Evolutionary conservation across 2,113 vertebrate genomes (phyloP).

Genomic region (Eleginops maclovinus): DNA sequence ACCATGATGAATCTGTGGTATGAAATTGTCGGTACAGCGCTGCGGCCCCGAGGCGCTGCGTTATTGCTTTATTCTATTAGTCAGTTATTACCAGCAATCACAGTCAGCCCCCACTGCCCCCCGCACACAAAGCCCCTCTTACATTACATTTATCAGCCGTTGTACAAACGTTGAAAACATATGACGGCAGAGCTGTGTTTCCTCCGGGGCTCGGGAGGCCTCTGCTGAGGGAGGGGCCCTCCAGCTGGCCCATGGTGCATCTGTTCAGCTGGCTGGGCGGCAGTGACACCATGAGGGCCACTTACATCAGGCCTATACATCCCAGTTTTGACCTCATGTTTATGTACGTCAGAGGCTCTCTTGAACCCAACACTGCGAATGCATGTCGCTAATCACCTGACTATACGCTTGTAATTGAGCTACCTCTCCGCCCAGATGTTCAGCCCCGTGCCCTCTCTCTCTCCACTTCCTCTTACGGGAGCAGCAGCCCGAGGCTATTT

Average conservation of each 20-base stretch:
- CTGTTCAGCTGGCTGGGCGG: constrained; percentile 79
- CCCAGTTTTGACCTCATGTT: constrained; percentile 37
- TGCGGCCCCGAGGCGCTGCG: constrained; percentile 79
- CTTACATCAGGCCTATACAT: constrained; percentile 59
- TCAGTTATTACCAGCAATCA: constrained; percentile 88
- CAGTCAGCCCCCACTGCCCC: constrained; percentile 76
- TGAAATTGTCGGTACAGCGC: constrained; percentile 83
- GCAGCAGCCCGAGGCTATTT: constrained; percentile 94
- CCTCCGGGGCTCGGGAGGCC: constrained; percentile 70
- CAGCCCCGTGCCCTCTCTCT: constrained; percentile 78
- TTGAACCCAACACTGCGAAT: constrained; percentile 30
- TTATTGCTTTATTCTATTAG: constrained; percentile 90
- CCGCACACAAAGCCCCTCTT: constrained; percentile 78
- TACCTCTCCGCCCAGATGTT: constrained; percentile 75
- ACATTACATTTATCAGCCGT: constrained; percentile 86
- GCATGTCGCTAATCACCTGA: constrained; percentile 66
- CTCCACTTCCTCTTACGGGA: constrained; percentile 86
- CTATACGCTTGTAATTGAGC: constrained; percentile 57
- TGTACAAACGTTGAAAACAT: constrained; percentile 85
- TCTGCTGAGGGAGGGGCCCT: constrained; percentile 65
- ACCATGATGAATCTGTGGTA: constrained; percentile 84
- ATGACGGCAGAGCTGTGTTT: constrained; percentile 81
- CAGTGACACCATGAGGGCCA: constrained; percentile 77
- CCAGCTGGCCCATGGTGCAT: constrained; percentile 83
- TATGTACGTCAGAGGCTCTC: constrained; percentile 47